Conservation (phyloP, 2,888 invertebrate species). For the Drosophila pseudotakahashii region DNA sequence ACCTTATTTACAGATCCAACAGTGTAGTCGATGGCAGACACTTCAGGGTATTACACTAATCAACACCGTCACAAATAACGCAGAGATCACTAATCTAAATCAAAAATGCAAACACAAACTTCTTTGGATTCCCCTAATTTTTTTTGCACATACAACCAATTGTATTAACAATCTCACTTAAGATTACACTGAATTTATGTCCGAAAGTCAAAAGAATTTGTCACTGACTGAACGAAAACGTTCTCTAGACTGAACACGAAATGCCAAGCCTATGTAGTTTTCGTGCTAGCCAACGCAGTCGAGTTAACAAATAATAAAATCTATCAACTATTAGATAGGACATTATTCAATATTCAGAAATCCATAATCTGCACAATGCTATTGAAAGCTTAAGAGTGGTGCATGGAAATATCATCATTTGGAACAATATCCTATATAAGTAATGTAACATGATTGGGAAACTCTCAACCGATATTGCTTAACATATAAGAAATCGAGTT, state of each 20-base stretch:
- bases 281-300: not conserved
- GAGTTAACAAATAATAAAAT: not conserved
- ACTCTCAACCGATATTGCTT: not conserved
- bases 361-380: conserved; percentile 1
- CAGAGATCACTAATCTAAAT: conserved; percentile 27
- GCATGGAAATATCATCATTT: conserved; percentile 4
- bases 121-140: conserved; percentile 36
- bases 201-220: conserved; percentile 52
- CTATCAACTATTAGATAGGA: too few species aligned
- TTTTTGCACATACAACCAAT: conserved; percentile 49
- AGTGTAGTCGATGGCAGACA: conserved; percentile 2
- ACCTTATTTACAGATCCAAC: conserved; percentile 18
- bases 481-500: not conserved
- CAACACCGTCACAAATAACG: conserved; percentile 37
- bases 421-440: not conserved
- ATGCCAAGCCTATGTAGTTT: conserved; percentile 9
- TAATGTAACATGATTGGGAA: too few species aligned
- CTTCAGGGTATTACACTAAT: conserved; percentile 6
- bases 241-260: conserved; percentile 1
- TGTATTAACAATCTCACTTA: conserved; percentile 55
- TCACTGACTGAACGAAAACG: conserved; percentile 46
- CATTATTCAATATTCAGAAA: not conserved
- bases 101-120: conserved; percentile 9
- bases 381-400: not conserved
- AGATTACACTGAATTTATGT: conserved; percentile 60